Conservation (phyloP, 2,113 vertebrate genomes). For the rabbit (Oryctolagus cuniculus) region mOryCun1.1 NC_091434.1:104997001-104997500, state of each 20-base stretch:
- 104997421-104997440: background rate
- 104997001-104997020: conserved; percentile 71
- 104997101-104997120: background rate
- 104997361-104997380: background rate
- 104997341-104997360: background rate
- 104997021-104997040: conserved; percentile 60
- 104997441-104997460: background rate
- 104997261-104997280: background rate
- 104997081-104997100: background rate
- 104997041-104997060: conserved; percentile 29
- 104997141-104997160: background rate
- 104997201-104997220: background rate
- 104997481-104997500: background rate
- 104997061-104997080: background rate
- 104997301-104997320: background rate
- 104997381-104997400: background rate
- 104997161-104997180: background rate
- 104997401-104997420: background rate
- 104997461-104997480: background rate
- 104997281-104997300: background rate
- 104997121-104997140: fast-evolving
- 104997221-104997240: background rate
- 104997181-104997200: background rate
- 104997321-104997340: background rate
- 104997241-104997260: background rate